Evolutionary conservation across 2,113 vertebrate species (phyloP).

Genomic region (Coryphaenoides rupestris): DNA sequence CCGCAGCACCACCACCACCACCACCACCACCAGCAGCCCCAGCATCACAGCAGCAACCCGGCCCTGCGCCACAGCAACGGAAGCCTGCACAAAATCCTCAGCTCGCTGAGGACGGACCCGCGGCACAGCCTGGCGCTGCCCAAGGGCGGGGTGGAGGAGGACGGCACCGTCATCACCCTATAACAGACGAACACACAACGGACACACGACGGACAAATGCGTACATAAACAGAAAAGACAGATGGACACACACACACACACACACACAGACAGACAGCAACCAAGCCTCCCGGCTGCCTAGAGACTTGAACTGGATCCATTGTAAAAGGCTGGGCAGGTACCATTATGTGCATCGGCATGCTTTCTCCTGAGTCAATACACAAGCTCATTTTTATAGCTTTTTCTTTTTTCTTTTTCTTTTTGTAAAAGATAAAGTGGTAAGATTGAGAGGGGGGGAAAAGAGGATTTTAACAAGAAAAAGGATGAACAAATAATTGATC

Average conservation of each 20-base stretch:
- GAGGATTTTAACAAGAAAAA: constrained; percentile 12
- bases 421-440: constrained; percentile 20
- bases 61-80: constrained; percentile 84
- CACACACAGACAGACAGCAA: constrained; percentile 40
- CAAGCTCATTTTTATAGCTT: constrained; percentile 32
- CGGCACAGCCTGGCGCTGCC: constrained; percentile 91
- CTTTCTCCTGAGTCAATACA: constrained; percentile 41
- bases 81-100: constrained; percentile 90
- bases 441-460: constrained; percentile 40
- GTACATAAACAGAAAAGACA: constrained; percentile 5
- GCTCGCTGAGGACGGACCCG: constrained; percentile 88
- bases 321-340: constrained; percentile 28
- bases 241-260: constrained; percentile 11
- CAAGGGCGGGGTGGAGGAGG: constrained; percentile 91
- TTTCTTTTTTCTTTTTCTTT: constrained; percentile 42
- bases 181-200: constrained; percentile 66
- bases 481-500: no score
- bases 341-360: constrained; percentile 36
- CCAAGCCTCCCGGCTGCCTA: constrained; percentile 45
- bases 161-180: constrained; percentile 94
- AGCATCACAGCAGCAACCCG: constrained; percentile 69
- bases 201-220: constrained; percentile 5
- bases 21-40: constrained; percentile 52
- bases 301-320: constrained; percentile 62
- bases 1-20: no score